These are phyloP conservation scores for Acrossocheilus wenchowensis DNA, from an alignment of 2,797 vertebrate genomes.

Conservation along the genomic window DNA sequence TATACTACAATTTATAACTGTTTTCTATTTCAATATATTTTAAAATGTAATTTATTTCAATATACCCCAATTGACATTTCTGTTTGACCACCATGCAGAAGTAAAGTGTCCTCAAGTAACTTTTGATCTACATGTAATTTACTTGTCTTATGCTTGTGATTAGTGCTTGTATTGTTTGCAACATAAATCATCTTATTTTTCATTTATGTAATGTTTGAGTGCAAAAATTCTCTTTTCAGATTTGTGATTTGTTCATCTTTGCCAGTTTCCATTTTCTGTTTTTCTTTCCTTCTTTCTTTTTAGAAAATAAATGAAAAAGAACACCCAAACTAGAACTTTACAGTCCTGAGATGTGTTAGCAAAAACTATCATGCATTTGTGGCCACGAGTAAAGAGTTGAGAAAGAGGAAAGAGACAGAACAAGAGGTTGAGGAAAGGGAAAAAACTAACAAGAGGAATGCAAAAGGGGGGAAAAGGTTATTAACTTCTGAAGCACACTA, in stretches of 20 bases:
- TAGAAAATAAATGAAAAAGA: not conserved
- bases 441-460: conserved; percentile 2
- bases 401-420: conserved; percentile 15
- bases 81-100: not conserved
- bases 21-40: not conserved
- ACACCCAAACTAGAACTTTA: conserved; percentile 6
- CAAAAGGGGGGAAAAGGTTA: not conserved
- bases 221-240: not conserved
- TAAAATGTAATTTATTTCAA: not conserved
- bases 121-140: not conserved
- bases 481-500: conserved; percentile 14
- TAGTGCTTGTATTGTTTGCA: not conserved
- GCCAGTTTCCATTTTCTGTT: not conserved
- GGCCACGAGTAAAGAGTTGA: not conserved
- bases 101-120: not conserved
- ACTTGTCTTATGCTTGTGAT: not conserved
- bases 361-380: conserved; percentile 20
- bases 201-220: not conserved
- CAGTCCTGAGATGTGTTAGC: conserved; percentile 66
- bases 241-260: not conserved
- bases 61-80: not conserved
- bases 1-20: not conserved
- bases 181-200: conserved; percentile 6
- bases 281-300: not conserved
- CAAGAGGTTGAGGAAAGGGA: not conserved